phyloP scores from a whole-genome alignment of 2,113 vertebrate species.

The Nothobranchius kuhntae region DNA sequence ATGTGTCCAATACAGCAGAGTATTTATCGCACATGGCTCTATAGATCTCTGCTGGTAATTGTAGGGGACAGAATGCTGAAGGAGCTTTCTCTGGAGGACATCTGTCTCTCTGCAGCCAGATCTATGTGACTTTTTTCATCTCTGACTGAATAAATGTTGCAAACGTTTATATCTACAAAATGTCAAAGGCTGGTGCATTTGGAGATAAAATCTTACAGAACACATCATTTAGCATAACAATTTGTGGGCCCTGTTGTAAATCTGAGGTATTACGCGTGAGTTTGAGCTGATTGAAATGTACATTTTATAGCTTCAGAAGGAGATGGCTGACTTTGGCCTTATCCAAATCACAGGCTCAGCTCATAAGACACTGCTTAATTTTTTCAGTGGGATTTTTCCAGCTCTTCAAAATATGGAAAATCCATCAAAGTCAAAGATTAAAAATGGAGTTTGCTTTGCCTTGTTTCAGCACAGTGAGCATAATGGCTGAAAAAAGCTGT shows the following conservation, averaged over 20 bases:
- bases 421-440: slow-evolving; percentile 25
- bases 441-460: slow-evolving; percentile 31
- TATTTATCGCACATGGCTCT: slow-evolving; percentile 27
- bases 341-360: background rate
- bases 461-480: slow-evolving; percentile 31
- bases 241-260: no score
- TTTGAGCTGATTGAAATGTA: background rate
- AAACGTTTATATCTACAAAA: background rate
- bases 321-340: no score
- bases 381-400: slow-evolving; percentile 20
- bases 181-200: background rate
- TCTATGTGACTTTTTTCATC: slow-evolving; percentile 59
- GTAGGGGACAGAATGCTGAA: slow-evolving; percentile 25
- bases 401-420: slow-evolving; percentile 6
- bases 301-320: no score
- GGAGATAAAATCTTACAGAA: background rate
- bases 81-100: slow-evolving; percentile 29
- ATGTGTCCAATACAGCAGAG: slow-evolving; percentile 8
- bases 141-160: slow-evolving; percentile 16
- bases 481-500: slow-evolving; percentile 18
- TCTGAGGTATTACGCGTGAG: background rate
- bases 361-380: slow-evolving; percentile 14
- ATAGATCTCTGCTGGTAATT: slow-evolving; percentile 31
- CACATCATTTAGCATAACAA: background rate
- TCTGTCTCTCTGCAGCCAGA: slow-evolving; percentile 18